Percentiles rank a stretch among this genome's conserved stretches.
Evolutionary conservation across 2,113 vertebrate species (phyloP).

Genomic region (Struthio camelus): DNA sequence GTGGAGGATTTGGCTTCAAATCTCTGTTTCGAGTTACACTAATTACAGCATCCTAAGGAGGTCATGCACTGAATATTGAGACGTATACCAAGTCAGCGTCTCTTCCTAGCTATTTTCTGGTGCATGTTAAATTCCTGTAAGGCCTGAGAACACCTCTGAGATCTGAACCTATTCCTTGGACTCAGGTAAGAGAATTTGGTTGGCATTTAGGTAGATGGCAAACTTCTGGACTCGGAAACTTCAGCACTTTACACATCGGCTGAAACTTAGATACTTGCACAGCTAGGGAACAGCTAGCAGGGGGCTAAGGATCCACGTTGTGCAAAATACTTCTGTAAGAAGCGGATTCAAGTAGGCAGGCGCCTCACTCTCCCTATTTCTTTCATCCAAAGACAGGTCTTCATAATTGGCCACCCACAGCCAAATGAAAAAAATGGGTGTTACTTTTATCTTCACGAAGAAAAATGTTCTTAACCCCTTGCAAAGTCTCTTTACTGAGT

Average conservation of each 20-base stretch:
- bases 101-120: background rate
- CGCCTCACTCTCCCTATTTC: background rate
- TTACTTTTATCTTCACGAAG: background rate
- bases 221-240: background rate
- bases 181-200: background rate
- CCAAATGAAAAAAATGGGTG: background rate
- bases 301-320: accelerated
- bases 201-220: background rate
- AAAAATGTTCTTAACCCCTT: background rate
- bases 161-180: background rate
- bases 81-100: background rate
- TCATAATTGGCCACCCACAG: background rate
- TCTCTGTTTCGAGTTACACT: background rate
- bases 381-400: background rate
- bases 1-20: background rate
- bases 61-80: background rate
- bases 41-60: background rate
- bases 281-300: accelerated
- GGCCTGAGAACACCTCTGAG: background rate
- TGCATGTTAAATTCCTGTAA: background rate
- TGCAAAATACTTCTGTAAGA: background rate
- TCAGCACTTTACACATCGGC: background rate
- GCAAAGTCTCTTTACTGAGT: background rate
- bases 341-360: background rate
- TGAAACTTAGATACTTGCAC: background rate